Evolutionary conservation across 2,113 vertebrate genomes (phyloP), one percentile per base, ranked within the genome.

Genomic region (Gasterosteus nipponicus): DNA sequence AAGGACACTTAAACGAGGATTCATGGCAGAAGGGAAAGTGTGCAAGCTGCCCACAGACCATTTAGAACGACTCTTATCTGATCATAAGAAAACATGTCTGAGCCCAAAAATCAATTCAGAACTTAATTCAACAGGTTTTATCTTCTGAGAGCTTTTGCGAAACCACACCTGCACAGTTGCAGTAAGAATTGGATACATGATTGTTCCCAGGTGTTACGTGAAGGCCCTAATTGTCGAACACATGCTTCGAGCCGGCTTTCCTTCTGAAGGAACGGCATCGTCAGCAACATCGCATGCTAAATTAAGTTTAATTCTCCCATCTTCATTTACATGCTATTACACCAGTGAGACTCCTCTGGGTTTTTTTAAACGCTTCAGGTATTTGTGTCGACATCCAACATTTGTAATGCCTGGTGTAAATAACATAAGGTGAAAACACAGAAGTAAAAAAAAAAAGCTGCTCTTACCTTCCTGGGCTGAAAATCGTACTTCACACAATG

Each of bases 401-500:
- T 47, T n/a, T 53, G 33, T 46, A 51, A 57, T 49, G 42, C 5
- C 18, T 15, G 10, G 3, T 66, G 0, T 33, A 38, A 49, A 64
- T 51, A 42, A n/a, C 22, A 57, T 19, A 19, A 53, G 33, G 14
- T 51, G 22, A 11, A 56, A 75, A 44, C 33, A 15, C 14, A 12
- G 26, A 12, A 51, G n/a, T 42, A 5, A 44, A 73, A 26, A 35
- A 22, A 14, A 15, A 69, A 67, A 84, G 19, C 5, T 16, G 26
- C 38, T 33, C 92, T 93, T 93, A 99, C 97, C 95, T 99, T 99
- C 58, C 96, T 96, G 51, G 97, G 97, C 80, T 99, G 97, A 83
- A 99, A 99, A 89, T 99, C 98, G 0, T 98, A 99, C 78, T 99
- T 98, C 69, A 99, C 98, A 93, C 98, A 99, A 78, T 99, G 98